A percentile compares a stretch with the other conserved stretches of the same genome.
These are phyloP conservation scores for Lepus timidus DNA, from an alignment of 2,113 vertebrate genomes.

Conservation along the genomic window DNA sequence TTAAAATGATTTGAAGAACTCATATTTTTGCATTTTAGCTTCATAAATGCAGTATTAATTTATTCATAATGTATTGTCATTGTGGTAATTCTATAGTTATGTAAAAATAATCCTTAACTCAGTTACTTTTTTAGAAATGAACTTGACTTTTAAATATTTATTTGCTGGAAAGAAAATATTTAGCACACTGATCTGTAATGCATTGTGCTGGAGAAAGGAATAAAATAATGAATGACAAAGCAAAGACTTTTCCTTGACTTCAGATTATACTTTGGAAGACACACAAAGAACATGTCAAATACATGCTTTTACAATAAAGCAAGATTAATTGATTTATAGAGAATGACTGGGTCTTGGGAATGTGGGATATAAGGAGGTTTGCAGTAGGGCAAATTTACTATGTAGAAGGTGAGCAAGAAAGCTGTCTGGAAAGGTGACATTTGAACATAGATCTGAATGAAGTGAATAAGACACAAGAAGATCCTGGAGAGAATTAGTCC, in stretches of 20 bases:
- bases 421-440: not conserved
- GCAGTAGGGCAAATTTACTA: not conserved
- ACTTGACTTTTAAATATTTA: not conserved
- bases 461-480: not conserved
- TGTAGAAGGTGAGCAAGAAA: not conserved
- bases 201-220: conserved; percentile 24
- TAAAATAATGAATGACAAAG: not conserved
- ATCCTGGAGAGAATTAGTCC: not conserved
- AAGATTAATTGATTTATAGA: conserved; percentile 30
- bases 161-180: conserved; percentile 31
- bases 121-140: not conserved
- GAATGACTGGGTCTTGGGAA: not conserved
- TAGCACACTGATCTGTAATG: not conserved
- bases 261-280: not conserved
- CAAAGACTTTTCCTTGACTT: not conserved
- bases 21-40: conserved; percentile 55
- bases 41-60: conserved; percentile 37
- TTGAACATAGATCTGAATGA: not conserved
- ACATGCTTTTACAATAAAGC: not conserved
- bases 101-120: not conserved
- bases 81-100: conserved; percentile 29
- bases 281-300: not conserved
- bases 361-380: not conserved
- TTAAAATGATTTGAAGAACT: conserved; percentile 46
- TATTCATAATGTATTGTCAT: not conserved